Evolutionary conservation across 2,888 invertebrate species (phyloP), one percentile per base, ranked within the genome.

Genomic region (Mythimna pallens): DNA sequence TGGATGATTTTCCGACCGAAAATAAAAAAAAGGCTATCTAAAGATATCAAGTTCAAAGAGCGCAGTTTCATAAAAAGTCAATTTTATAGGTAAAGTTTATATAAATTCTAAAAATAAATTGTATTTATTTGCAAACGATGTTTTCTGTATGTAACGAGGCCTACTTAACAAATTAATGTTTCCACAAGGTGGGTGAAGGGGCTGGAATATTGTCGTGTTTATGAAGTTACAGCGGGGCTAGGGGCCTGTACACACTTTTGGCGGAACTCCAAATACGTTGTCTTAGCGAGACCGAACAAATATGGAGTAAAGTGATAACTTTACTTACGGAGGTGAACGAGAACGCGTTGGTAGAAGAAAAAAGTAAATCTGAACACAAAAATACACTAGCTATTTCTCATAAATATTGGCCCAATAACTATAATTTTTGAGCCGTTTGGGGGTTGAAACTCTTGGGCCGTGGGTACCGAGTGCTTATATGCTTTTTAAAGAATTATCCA

Each of bases 201-300:
- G 70, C 57, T 76, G 58, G 69, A 59, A 68, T 71, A 62, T 73
- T 75, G 70, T 73, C 72, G 65, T 67, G 69, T 80, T 71, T 73
- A 78, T 72, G 65, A 72, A 71, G 72, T 77, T 70, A 74, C 75
- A 70, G 59, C 54, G 67, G 58, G 62, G 62, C 73, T 58, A 73
- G 73, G 22, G 67, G 47, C 55, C 52, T 62, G 58, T 69, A 79
- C 72, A 82, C 76, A 82, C 71, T 81, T 84, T 81, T 85, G 84
- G 85, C 85, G 22, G 9, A 72, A 70, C 63, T 83, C 84, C 85
- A 84, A 85, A 74, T 70, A 66, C 69, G 66, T 84, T 77, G 82
- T 84, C 84, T 84, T 80, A 57, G 62, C 63, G 52, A 67, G n/a
- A 65, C 69, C 62, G 64, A 78, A 73, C 74, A 81, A 83, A 78